phyloP scores from a whole-genome alignment of 2,797 vertebrate genomes.

The Nyctibius grandis region DNA sequence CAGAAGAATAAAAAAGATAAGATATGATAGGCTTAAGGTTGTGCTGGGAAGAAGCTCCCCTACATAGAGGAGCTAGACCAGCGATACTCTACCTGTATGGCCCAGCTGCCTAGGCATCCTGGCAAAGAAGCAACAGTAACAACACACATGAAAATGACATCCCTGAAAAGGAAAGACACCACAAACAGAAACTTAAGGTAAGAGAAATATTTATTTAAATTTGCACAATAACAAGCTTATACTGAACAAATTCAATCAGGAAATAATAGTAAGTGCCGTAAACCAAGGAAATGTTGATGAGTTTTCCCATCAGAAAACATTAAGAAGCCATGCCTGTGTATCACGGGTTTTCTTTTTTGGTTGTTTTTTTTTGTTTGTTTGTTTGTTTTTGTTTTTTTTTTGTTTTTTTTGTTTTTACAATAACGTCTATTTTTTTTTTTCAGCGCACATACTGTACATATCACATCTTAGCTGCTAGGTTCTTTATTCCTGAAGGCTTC shows the following conservation, averaged over 20 bases:
- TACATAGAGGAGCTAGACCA: neutral
- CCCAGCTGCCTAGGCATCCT: neutral
- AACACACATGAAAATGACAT: neutral
- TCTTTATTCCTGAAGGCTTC: slow-evolving; percentile 67
- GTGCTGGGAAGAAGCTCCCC: neutral
- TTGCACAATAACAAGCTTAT: slow-evolving; percentile 93
- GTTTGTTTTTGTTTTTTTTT: slow-evolving; percentile 51
- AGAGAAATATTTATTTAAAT: slow-evolving; percentile 99
- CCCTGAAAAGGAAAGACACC: neutral
- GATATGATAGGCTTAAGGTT: neutral
- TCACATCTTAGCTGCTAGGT: slow-evolving; percentile 61
- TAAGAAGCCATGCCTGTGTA: slow-evolving; percentile 79
- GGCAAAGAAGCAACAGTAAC: neutral
- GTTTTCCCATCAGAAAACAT: slow-evolving; percentile 80
- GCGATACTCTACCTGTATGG: too few relatives aligned
- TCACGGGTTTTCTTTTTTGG: slow-evolving; percentile 56
- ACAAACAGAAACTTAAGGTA: slow-evolving; percentile 64
- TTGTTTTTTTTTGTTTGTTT: slow-evolving; percentile 17
- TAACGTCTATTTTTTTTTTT: slow-evolving; percentile 62
- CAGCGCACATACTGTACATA: slow-evolving; percentile 72
- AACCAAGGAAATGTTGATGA: slow-evolving; percentile 86
- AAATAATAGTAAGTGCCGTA: slow-evolving; percentile 83
- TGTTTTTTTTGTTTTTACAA: slow-evolving; percentile 60
- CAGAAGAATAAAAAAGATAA: neutral
- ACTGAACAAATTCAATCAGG: slow-evolving; percentile 81